These are phyloP conservation scores for Penaeus monodon DNA, from an alignment of 2,888 invertebrate species.

Conservation along the genomic window DNA sequence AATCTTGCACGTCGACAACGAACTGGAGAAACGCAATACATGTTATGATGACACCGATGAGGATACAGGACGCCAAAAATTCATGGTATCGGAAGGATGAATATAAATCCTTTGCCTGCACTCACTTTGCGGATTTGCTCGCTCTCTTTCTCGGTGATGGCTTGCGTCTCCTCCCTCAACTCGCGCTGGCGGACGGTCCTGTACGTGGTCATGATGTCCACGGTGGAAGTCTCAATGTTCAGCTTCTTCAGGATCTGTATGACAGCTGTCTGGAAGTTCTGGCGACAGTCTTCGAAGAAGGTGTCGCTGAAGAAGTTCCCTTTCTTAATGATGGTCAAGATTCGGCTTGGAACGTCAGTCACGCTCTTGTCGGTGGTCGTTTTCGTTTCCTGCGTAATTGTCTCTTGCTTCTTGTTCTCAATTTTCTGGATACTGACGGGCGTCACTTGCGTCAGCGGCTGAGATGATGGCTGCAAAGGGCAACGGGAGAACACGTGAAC, in stretches of 20 bases:
- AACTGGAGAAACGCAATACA: slow-evolving; percentile 5
- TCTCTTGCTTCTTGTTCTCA: too few relatives aligned
- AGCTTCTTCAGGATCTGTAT: not conserved
- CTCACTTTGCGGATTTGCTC: not conserved
- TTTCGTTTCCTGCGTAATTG: too few relatives aligned
- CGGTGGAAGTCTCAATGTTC: not conserved
- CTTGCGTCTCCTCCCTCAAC: slow-evolving; percentile 13
- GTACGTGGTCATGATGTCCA: not conserved
- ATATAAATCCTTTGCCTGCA: not conserved
- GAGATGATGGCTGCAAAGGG: too few relatives aligned
- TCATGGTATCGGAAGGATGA: not conserved
- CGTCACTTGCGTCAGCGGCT: too few relatives aligned
- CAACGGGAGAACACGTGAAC: not conserved
- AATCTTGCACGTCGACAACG: slow-evolving; percentile 42
- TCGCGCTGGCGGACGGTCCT: slow-evolving; percentile 6
- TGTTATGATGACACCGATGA: not conserved
- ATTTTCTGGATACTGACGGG: too few relatives aligned
- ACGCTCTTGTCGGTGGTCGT: too few relatives aligned
- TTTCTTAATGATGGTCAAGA: not conserved
- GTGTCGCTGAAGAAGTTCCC: slow-evolving; percentile 19
- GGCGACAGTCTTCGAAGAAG: not conserved
- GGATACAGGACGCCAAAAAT: not conserved
- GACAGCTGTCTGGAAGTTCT: slow-evolving; percentile 4
- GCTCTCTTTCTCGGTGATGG: not conserved
- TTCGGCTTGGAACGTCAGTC: too few relatives aligned